Evolutionary conservation across 2,113 vertebrate genomes (phyloP).

Genomic region (Petromus typicus): DNA sequence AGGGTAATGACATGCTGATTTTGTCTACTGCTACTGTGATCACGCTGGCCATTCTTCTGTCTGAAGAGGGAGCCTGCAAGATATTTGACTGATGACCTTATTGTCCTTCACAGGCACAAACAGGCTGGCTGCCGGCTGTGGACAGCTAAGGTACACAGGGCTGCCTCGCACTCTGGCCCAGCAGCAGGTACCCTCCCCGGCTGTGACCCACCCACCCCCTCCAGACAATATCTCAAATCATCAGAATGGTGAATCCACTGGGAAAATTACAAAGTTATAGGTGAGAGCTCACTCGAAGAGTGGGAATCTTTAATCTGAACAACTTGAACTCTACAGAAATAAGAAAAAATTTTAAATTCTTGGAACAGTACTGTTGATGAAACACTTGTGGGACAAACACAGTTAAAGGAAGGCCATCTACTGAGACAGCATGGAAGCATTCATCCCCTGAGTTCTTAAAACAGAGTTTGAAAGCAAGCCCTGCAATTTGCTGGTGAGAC

Average conservation of each 20-base stretch:
- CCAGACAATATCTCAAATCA: background rate
- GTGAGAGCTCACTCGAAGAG: background rate
- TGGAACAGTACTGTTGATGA: background rate
- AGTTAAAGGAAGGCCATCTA: background rate
- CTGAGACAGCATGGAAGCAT: background rate
- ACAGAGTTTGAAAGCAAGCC: background rate
- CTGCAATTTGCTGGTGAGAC: background rate
- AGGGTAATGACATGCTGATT: background rate
- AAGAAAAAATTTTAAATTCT: background rate
- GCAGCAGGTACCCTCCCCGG: background rate
- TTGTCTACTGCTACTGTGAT: background rate
- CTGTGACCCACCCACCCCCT: background rate
- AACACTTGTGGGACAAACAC: background rate
- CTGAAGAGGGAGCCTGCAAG: background rate
- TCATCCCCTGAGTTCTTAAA: background rate
- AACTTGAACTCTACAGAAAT: background rate
- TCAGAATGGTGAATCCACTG: background rate
- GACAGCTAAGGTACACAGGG: background rate
- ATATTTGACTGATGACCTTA: background rate
- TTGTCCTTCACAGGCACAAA: slow-evolving; percentile 6
- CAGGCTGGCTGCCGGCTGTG: background rate
- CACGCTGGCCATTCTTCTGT: background rate
- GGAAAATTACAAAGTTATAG: background rate
- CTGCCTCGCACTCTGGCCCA: background rate
- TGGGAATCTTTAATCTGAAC: background rate